These are phyloP conservation scores for human (Homo sapiens) DNA, from an alignment of 2,113 vertebrate species.

Conservation along the genomic window GRCh38 chr17:29718501-29719000, in stretches of 20 bases:
- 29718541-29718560: too few relatives aligned
- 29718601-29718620: too few relatives aligned
- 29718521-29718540: not conserved
- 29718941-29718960: not conserved
- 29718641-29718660: too few relatives aligned
- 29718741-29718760: too few relatives aligned
- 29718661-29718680: too few relatives aligned
- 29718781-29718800: not conserved
- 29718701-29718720: too few relatives aligned
- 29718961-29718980: not conserved
- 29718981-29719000: not conserved
- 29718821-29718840: not conserved
- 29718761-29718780: not conserved
- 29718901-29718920: not conserved
- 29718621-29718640: too few relatives aligned
- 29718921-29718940: not conserved
- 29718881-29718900: not conserved
- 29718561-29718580: too few relatives aligned
- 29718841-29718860: not conserved
- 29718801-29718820: not conserved
- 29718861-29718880: not conserved
- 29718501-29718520: not conserved
- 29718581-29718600: too few relatives aligned
- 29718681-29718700: too few relatives aligned
- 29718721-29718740: too few relatives aligned